Percentiles rank a stretch among this genome's conserved stretches.
These are phyloP conservation scores for Calonectris borealis DNA, from an alignment of 2,113 vertebrate genomes.

Conservation along the genomic window DNA sequence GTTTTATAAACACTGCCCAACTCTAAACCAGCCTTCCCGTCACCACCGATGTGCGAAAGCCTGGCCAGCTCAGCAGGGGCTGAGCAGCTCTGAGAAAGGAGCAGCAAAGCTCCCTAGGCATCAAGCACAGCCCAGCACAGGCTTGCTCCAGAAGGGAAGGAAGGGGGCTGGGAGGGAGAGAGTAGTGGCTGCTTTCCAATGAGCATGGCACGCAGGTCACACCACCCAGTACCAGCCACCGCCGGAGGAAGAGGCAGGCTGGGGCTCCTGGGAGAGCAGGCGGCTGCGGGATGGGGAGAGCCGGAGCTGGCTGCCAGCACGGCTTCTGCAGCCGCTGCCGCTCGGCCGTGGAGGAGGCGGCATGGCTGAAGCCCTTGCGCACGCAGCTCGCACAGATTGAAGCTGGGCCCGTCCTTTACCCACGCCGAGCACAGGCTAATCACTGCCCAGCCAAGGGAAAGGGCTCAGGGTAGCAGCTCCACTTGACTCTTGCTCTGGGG, in stretches of 20 bases:
- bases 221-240: conserved; percentile 17
- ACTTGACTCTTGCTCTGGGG: too few relatives aligned
- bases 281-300: neutral
- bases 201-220: conserved; percentile 13
- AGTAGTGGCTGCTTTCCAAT: neutral
- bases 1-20: neutral
- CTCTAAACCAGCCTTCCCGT: neutral
- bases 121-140: conserved; percentile 39
- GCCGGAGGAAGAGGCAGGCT: neutral
- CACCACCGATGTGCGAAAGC: neutral
- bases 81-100: neutral
- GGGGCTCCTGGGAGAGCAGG: neutral
- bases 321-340: neutral
- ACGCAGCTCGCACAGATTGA: neutral
- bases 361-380: fast-evolving
- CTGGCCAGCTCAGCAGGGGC: conserved; percentile 20
- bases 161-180: neutral
- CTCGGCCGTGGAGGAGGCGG: neutral
- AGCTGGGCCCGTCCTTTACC: neutral
- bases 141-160: neutral
- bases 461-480: neutral
- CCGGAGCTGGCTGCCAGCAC: neutral
- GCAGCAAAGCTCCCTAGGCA: conserved; percentile 3
- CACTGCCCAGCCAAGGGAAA: neutral
- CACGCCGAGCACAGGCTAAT: neutral